phyloP scores from a whole-genome alignment of 2,113 vertebrate genomes.

The Bungarus multicinctus region DNA sequence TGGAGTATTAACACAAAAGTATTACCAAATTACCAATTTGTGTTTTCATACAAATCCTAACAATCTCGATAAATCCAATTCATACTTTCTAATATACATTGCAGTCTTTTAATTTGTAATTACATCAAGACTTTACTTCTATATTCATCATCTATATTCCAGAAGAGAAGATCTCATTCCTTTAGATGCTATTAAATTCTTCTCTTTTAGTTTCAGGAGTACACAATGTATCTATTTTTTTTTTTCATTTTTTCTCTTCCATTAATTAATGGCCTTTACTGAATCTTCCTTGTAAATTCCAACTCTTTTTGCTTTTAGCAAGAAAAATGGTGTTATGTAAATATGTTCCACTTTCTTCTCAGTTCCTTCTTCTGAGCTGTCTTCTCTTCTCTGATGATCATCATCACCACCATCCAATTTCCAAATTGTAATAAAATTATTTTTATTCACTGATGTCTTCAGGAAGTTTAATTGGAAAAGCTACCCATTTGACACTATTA shows the following conservation, averaged over 20 bases:
- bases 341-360: background rate
- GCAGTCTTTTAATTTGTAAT: background rate
- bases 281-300: background rate
- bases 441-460: slow-evolving; percentile 34
- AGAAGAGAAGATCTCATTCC: background rate
- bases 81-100: background rate
- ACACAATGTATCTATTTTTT: background rate
- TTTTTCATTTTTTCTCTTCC: background rate
- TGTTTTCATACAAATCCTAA: background rate
- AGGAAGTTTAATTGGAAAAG: slow-evolving; percentile 17
- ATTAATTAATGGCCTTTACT: background rate
- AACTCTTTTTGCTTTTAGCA: background rate
- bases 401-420: slow-evolving; percentile 23
- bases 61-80: background rate
- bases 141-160: background rate
- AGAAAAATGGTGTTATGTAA: background rate
- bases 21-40: background rate
- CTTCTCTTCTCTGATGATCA: background rate
- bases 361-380: rapidly evolving
- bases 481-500: background rate
- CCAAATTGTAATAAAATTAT: slow-evolving; percentile 36
- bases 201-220: background rate
- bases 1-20: background rate
- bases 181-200: background rate
- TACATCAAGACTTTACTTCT: background rate